Conservation (phyloP, 2,113 vertebrate genomes). For the Ovibos moschatus region DNA sequence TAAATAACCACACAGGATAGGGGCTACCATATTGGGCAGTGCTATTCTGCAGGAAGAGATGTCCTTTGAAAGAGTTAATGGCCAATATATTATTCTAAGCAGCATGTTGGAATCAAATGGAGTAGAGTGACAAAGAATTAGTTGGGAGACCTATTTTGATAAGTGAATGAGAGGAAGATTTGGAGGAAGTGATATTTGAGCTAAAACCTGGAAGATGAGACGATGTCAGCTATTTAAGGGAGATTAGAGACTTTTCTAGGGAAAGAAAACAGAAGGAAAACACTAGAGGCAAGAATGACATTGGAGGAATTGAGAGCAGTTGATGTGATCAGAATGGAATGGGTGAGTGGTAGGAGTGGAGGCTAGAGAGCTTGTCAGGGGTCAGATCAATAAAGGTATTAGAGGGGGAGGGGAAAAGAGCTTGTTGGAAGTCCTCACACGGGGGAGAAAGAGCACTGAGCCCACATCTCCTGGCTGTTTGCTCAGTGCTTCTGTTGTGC, state of each 20-base stretch:
- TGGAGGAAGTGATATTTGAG: neutral
- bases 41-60: neutral
- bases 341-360: neutral
- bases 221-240: neutral
- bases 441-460: neutral
- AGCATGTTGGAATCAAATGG: neutral
- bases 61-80: neutral
- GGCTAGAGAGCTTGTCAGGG: neutral
- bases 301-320: neutral
- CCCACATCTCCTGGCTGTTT: accelerated
- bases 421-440: neutral
- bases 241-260: neutral
- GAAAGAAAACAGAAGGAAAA: neutral
- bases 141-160: neutral
- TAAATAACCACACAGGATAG: neutral
- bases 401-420: neutral
- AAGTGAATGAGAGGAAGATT: neutral
- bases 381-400: neutral
- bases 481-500: neutral
- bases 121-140: neutral
- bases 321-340: neutral
- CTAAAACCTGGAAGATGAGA: neutral
- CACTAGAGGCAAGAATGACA: neutral
- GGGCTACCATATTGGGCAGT: neutral
- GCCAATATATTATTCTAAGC: neutral